These are phyloP conservation scores for Gorsachius magnificus DNA, from an alignment of 2,797 vertebrate genomes.

Conservation along the genomic window DNA sequence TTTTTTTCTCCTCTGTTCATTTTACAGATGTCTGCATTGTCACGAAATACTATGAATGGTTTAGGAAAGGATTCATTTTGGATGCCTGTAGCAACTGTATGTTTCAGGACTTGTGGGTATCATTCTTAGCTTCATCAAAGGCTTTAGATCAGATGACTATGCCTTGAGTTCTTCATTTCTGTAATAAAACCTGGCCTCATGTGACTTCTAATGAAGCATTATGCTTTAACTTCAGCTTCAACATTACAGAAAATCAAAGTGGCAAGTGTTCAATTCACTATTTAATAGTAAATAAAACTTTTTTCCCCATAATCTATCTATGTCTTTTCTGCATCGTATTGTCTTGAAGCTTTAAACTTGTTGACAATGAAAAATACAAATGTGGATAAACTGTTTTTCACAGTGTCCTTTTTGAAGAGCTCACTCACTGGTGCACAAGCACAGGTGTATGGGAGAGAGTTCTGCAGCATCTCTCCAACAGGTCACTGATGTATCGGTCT, in stretches of 20 bases:
- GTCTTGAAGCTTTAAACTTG: not conserved
- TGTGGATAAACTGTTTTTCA: not conserved
- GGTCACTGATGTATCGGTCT: not conserved
- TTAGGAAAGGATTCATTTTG: not conserved
- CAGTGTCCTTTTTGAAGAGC: not conserved
- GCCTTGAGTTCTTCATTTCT: not conserved
- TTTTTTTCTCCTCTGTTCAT: not conserved
- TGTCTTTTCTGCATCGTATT: not conserved
- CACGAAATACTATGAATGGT: not conserved
- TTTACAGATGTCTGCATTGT: not conserved
- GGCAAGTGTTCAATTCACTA: not conserved
- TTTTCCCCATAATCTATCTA: not conserved
- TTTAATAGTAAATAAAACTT: not conserved
- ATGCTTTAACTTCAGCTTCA: not conserved
- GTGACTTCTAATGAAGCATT: not conserved
- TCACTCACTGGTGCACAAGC: not conserved
- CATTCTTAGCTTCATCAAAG: rapidly evolving
- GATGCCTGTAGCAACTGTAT: not conserved
- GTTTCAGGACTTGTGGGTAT: not conserved
- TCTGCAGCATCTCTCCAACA: not conserved
- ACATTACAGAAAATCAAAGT: not conserved
- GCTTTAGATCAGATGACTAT: not conserved
- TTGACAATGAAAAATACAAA: not conserved
- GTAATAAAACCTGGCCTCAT: not conserved
- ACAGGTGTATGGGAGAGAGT: not conserved